phyloP scores from a whole-genome alignment of 2,888 invertebrate species.

The Unio pictorum region DNA sequence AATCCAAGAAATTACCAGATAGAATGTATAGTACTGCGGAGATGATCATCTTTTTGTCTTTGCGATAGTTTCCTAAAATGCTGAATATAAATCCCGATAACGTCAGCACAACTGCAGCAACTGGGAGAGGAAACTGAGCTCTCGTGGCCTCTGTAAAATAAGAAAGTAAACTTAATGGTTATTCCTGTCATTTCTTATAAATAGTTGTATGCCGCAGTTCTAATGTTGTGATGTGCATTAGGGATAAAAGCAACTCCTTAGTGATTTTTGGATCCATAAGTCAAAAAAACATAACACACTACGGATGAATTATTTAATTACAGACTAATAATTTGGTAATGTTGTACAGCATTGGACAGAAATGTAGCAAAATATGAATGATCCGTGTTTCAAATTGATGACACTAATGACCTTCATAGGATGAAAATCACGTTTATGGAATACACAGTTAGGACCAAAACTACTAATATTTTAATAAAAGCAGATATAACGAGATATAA shows the following conservation, averaged over 20 bases:
- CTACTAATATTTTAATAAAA: too few relatives aligned
- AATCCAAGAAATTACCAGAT: slow-evolving; percentile 36
- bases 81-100: slow-evolving; percentile 46
- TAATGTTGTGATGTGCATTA: background rate
- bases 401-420: too few relatives aligned
- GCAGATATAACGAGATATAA: too few relatives aligned
- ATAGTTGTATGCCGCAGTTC: background rate
- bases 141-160: slow-evolving; percentile 49
- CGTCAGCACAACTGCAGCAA: slow-evolving; percentile 45
- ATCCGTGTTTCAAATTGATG: too few relatives aligned
- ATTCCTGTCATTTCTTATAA: background rate
- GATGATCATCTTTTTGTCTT: slow-evolving; percentile 48
- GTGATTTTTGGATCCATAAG: too few relatives aligned
- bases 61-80: slow-evolving; percentile 48
- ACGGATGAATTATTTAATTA: too few relatives aligned
- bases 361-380: too few relatives aligned
- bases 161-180: background rate
- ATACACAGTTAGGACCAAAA: too few relatives aligned
- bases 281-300: too few relatives aligned
- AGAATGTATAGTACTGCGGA: slow-evolving; percentile 60
- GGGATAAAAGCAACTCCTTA: background rate
- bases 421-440: too few relatives aligned
- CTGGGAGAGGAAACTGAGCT: slow-evolving; percentile 48
- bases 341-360: too few relatives aligned
- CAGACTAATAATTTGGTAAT: too few relatives aligned